Percentiles rank a stretch among this genome's conserved stretches.
These are phyloP conservation scores for Acrossocheilus fasciatus DNA, from an alignment of 2,797 vertebrate genomes.

Conservation along the genomic window DNA sequence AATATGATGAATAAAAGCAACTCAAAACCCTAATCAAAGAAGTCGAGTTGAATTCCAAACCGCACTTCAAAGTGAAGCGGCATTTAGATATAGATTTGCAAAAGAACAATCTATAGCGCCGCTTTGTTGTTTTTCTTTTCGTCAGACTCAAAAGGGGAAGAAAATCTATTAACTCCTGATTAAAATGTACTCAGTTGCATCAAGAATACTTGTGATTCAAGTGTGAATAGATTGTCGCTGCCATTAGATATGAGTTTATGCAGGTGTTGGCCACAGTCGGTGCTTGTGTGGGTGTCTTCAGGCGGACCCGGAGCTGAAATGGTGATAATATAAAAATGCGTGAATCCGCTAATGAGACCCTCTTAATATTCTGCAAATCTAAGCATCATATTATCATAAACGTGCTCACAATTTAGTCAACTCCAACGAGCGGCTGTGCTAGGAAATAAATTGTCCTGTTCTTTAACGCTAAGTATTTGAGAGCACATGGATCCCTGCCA, in stretches of 20 bases:
- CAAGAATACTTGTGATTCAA: conserved; percentile 44
- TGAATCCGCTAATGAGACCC: conserved; percentile 81
- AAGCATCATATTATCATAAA: conserved; percentile 84
- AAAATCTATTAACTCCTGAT: conserved; percentile 69
- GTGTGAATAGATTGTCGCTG: conserved; percentile 60
- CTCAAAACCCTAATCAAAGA: conserved; percentile 76
- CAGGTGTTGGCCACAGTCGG: conserved; percentile 52
- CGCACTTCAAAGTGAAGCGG: conserved; percentile 81
- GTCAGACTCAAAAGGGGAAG: conserved; percentile 69
- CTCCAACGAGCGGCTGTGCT: conserved; percentile 78
- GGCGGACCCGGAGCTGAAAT: conserved; percentile 74
- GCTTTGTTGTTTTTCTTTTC: conserved; percentile 74
- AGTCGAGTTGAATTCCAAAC: conserved; percentile 78
- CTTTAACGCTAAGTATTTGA: conserved; percentile 81
- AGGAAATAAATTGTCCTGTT: conserved; percentile 75
- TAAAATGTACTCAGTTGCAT: conserved; percentile 64
- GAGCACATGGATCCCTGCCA: conserved; percentile 76
- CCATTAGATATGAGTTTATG: conserved; percentile 43
- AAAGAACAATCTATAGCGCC: conserved; percentile 78
- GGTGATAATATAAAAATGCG: conserved; percentile 82
- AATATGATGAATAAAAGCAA: conserved; percentile 72
- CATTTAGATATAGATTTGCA: conserved; percentile 80
- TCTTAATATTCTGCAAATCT: conserved; percentile 76
- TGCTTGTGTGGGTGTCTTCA: conserved; percentile 68
- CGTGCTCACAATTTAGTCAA: conserved; percentile 78